Evolutionary conservation across 2,113 vertebrate species (phyloP), one percentile per base, ranked within the genome.

Genomic region (Oncorhynchus keta): DNA sequence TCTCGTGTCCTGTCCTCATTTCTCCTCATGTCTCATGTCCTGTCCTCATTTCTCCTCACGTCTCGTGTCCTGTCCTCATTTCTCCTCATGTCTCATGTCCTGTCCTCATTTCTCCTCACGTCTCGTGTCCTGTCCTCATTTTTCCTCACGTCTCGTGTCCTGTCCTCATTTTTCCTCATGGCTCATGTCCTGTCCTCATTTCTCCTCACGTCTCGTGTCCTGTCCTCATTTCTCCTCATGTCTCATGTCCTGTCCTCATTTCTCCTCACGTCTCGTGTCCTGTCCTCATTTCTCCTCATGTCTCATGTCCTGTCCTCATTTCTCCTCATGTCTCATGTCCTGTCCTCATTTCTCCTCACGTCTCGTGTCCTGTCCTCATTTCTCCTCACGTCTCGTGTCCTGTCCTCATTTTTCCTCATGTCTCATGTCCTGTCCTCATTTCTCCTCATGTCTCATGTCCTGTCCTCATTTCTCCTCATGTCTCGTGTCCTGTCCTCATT

Each of bases 191-290:
- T 28, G 28, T 28, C 28, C 28, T 28, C 28, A 28, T 28, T 18
- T 45, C 0, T 45, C 9, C 75, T 13, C 26, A 26, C 1, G 26
- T 26, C 26, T 26, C 26, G 26, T 26, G 26, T 26, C 26, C 26
- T 26, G 26, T 26, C 26, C 26, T 26, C 1, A 1, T 28, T 18
- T 45, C 8, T 45, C 39, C 76, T 13, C 48, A 14, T 4, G 18
- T 35, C 80, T 59, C 79, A 79, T 78, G 35, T 83, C 77, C 74
- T 72, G 76, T 79, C 66, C 48, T 79, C 71, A 64, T 76, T 73
- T 59, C 30, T 65, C 59, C 9, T 45, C 39, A 45, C 0, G 28
- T 3, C 2, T 28, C 28, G 0, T 28, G 28, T 28, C 28, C 28
- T 28, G 28, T 28, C 28, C 28, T 28, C 28, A 28, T 28, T 18